Evolutionary conservation across 2,113 vertebrate species (phyloP).

Genomic region (Brachirus orientalis): DNA sequence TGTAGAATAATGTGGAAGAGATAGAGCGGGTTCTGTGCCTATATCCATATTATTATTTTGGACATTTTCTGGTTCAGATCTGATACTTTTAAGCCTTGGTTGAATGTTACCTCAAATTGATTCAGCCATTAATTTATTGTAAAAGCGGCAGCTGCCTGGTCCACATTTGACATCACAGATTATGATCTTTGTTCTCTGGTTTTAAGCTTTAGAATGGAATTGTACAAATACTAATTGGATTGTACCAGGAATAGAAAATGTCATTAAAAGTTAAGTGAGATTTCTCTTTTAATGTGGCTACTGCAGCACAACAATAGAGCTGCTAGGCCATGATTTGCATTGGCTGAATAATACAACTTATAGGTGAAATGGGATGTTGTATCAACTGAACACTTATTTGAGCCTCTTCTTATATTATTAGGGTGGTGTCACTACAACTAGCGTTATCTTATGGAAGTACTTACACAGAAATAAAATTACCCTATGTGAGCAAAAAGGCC

Average conservation of each 20-base stretch:
- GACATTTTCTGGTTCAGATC: slow-evolving; percentile 28
- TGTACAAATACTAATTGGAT: slow-evolving; percentile 62
- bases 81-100: slow-evolving; percentile 11
- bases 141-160: slow-evolving; percentile 26
- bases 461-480: slow-evolving; percentile 15
- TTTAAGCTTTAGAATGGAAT: slow-evolving; percentile 31
- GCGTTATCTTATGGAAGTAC: slow-evolving; percentile 26
- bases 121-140: slow-evolving; percentile 29
- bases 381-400: slow-evolving; percentile 39
- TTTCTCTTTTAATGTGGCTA: slow-evolving; percentile 43
- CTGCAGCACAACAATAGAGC: slow-evolving; percentile 47
- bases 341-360: slow-evolving; percentile 38
- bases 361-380: slow-evolving; percentile 21
- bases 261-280: slow-evolving; percentile 49
- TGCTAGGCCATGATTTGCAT: slow-evolving; percentile 20
- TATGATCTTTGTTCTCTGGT: slow-evolving; percentile 41
- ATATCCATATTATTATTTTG: slow-evolving; percentile 14
- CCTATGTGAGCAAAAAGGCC: neutral
- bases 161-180: slow-evolving; percentile 24
- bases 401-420: slow-evolving; percentile 33
- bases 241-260: slow-evolving; percentile 46
- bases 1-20: slow-evolving; percentile 23
- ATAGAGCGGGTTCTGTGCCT: slow-evolving; percentile 24
- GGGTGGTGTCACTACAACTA: slow-evolving; percentile 11
- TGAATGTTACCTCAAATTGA: slow-evolving; percentile 23